phyloP scores from a whole-genome alignment of 2,797 vertebrate genomes.

The Coendou prehensilis region DNA sequence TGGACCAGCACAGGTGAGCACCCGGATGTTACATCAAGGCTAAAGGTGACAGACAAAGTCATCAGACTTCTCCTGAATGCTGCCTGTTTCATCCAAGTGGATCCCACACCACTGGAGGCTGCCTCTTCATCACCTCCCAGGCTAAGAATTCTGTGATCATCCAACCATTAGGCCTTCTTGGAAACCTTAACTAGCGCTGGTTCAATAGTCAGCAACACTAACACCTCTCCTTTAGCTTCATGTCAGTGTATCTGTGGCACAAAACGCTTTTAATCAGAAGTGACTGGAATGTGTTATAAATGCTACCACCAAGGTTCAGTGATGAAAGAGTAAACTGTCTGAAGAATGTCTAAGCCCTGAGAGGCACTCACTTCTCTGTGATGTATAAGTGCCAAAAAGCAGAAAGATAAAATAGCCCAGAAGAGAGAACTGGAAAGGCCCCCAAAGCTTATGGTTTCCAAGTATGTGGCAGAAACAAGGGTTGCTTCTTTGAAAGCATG shows the following conservation, averaged over 20 bases:
- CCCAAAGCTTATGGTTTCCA: neutral
- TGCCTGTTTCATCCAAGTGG: accelerated
- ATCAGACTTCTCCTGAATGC: neutral
- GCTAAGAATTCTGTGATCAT: neutral
- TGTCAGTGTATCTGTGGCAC: neutral
- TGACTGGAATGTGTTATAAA: conserved; percentile 20
- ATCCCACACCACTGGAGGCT: neutral
- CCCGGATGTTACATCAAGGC: neutral
- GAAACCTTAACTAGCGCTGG: neutral
- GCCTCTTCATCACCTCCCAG: neutral
- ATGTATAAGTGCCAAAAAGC: neutral
- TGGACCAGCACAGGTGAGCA: neutral
- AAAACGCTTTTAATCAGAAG: neutral
- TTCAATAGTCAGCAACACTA: neutral
- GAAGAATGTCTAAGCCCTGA: neutral
- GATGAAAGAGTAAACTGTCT: conserved; percentile 31
- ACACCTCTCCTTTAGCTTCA: neutral
- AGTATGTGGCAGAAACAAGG: neutral
- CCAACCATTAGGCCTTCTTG: neutral
- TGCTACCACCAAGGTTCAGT: neutral
- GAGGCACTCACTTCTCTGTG: neutral
- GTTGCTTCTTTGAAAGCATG: neutral
- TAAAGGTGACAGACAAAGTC: neutral
- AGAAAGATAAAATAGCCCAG: neutral
- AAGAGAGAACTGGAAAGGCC: neutral